Base-by-base conservation (phyloP, 2,113 vertebrate genomes). In the Zingel zingel region DNA sequence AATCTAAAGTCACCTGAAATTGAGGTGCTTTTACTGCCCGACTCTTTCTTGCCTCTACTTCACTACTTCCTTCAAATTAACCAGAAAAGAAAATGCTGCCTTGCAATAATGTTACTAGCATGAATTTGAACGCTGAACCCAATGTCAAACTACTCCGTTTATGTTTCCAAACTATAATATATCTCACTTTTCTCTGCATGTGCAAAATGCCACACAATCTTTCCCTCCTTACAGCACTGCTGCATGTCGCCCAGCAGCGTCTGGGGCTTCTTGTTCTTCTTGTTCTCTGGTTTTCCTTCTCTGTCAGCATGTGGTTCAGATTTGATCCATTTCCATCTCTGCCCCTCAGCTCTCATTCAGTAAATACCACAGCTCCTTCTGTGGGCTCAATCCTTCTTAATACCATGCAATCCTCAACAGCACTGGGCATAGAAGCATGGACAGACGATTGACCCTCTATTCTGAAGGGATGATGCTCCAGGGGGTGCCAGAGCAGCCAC, bases 341-440 rank as follows among this genome's bases (percentile, higher is more conserved):
- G 50, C 67, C 84, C 84, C 76, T 81, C 66, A 64, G 79, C 57
- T 51, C 68, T 74, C 23, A 36, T 36, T 78, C 78, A 45, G 74
- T 83, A 86, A 86, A 88, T 83, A 79, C 74, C 81, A 48, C 0
- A 59, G 18, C 61, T 58, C 83, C 82, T 43, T 57, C 86, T 50
- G 88, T 53, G 81, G 56, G 63, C 81, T 61, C 59, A 85, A 86
- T 91, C 87, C 54, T 33, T 86, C 64, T 61, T 91, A 85, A 88
- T 80, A 86, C 81, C 86, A 83, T 72, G 62, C 74, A 84, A 80
- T 86, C 82, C 74, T 67, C 43, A 70, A 78, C 85, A 70, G 70
- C 74, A 12, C 53, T 59, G 65, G 69, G 80, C 47, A 84, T 82
- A 84, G 43, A 74, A 18, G 70, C 69, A 74, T 7, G 53, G 71